These are phyloP conservation scores for Eptatretus atami DNA, from an alignment of 2,797 vertebrate genomes.

Conservation along the genomic window DNA sequence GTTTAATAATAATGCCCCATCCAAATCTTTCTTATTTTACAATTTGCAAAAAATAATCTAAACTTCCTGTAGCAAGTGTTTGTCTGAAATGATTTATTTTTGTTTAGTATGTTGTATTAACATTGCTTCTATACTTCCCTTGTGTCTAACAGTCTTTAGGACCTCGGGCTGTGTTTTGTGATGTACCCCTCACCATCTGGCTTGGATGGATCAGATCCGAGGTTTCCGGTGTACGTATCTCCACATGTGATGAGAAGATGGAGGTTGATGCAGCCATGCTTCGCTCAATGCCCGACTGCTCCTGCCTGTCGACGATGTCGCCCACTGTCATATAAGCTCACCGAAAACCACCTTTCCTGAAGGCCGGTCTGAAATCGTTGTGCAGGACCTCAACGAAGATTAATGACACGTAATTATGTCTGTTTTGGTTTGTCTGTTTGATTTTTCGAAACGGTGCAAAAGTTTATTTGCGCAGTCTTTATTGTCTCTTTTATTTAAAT, in stretches of 20 bases:
- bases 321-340: slow-evolving; percentile 28
- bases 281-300: slow-evolving; percentile 28
- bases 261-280: slow-evolving; percentile 62
- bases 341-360: slow-evolving; percentile 30
- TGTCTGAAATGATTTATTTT: too few species aligned
- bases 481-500: not conserved
- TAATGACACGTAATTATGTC: slow-evolving; percentile 23
- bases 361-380: slow-evolving; percentile 10
- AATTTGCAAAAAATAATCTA: too few species aligned
- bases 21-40: too few species aligned
- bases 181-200: slow-evolving; percentile 44
- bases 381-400: slow-evolving; percentile 20
- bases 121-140: too few species aligned
- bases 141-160: slow-evolving; percentile 17
- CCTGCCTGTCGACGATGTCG: slow-evolving; percentile 34
- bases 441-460: not conserved
- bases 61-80: too few species aligned
- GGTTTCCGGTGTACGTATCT: slow-evolving; percentile 33
- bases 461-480: not conserved
- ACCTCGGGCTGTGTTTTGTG: slow-evolving; percentile 43
- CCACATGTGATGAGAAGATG: slow-evolving; percentile 65
- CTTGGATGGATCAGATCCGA: slow-evolving; percentile 20
- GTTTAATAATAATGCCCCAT: too few species aligned
- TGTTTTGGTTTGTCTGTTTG: not conserved
- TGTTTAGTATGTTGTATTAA: too few species aligned